Evolutionary conservation across 2,113 vertebrate species (phyloP).

Genomic region (Notiomystis cincta): DNA sequence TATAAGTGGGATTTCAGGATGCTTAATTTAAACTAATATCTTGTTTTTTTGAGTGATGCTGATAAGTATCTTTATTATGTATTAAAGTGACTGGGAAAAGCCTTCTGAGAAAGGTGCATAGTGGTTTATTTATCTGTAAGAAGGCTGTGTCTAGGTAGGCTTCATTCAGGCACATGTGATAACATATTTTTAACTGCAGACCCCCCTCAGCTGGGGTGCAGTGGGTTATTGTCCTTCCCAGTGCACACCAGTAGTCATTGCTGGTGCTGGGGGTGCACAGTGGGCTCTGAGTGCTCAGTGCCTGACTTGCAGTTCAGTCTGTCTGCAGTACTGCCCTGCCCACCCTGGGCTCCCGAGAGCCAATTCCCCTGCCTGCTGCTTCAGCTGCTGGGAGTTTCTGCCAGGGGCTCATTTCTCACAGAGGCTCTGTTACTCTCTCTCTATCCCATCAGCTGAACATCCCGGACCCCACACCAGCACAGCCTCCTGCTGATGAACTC

Average conservation of each 20-base stretch:
- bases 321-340: neutral
- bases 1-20: neutral
- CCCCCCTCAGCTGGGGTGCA: neutral
- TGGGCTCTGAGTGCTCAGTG: neutral
- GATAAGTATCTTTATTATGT: neutral
- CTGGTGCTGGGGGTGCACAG: neutral
- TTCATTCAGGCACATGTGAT: neutral
- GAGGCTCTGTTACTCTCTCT: neutral
- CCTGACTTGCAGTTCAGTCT: accelerated
- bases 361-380: neutral
- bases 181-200: neutral
- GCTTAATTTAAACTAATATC: neutral
- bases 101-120: neutral
- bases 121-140: neutral
- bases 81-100: neutral
- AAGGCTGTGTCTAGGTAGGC: neutral
- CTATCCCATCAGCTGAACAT: neutral
- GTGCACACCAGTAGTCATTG: accelerated
- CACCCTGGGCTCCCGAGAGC: neutral
- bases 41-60: neutral
- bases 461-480: neutral
- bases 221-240: neutral
- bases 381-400: neutral
- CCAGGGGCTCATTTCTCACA: neutral
- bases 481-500: neutral